phyloP scores from a whole-genome alignment of 2,888 invertebrate genomes.

The Fragum whitleyi region DNA sequence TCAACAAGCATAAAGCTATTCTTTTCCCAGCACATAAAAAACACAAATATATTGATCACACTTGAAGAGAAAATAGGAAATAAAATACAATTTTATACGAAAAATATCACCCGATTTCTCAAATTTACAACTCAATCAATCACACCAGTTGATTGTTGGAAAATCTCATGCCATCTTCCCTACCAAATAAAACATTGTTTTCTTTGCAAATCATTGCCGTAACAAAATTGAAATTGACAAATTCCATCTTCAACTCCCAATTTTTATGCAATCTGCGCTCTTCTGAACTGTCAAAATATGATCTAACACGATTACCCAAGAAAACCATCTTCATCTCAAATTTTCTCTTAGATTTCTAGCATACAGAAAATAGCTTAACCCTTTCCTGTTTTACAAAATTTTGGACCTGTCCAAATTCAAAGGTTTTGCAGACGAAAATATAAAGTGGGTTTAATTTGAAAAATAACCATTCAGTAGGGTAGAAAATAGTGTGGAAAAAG shows the following conservation, averaged over 20 bases:
- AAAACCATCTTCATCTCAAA: slow-evolving; percentile 8
- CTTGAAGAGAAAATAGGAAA: slow-evolving; percentile 5
- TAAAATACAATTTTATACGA: slow-evolving; percentile 29
- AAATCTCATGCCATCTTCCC: neutral
- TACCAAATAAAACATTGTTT: slow-evolving; percentile 20
- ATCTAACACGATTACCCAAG: slow-evolving; percentile 15
- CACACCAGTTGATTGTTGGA: slow-evolving; percentile 2
- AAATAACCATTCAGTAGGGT: too few relatives aligned
- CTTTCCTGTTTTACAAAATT: too few relatives aligned
- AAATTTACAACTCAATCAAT: slow-evolving; percentile 24
- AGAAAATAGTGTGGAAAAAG: too few relatives aligned
- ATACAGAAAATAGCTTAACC: too few relatives aligned
- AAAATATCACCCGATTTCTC: slow-evolving; percentile 26
- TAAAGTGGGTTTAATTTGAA: too few relatives aligned
- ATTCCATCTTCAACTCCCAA: slow-evolving; percentile 16
- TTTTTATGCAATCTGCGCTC: slow-evolving; percentile 16
- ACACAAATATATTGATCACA: too few relatives aligned
- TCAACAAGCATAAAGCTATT: too few relatives aligned
- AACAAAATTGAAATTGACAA: slow-evolving; percentile 24
- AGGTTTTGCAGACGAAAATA: too few relatives aligned
- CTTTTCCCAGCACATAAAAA: too few relatives aligned
- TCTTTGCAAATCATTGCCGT: slow-evolving; percentile 10
- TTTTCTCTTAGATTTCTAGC: neutral
- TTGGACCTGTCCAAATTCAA: too few relatives aligned
- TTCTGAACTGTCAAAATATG: slow-evolving; percentile 21